Base-by-base conservation (phyloP, 1,140 invertebrate genomes). In the Acromyrmex charruanus region DNA sequence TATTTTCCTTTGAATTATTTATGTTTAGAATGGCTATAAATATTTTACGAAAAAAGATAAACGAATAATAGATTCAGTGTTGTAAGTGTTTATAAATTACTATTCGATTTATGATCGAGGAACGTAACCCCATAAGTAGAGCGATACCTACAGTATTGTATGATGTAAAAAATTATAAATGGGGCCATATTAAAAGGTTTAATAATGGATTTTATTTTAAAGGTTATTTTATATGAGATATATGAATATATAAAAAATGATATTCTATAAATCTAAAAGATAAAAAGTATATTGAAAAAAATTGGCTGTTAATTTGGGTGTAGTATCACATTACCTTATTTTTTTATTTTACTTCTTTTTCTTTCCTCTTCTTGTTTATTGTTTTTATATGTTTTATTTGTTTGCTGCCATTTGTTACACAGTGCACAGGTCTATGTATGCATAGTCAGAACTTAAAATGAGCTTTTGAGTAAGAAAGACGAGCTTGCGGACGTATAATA, bases 371-470 rank as follows among this genome's bases (percentile, higher is more conserved):
- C 10, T 77, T 39, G 12, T 44, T 25, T 12, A 10, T 35, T 44
- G 39, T 44, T 44, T 44, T 39, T 39, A 59, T 21, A 2, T 35
- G 5, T 66, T 55, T 68, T 65, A 31, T 77, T 77, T 68, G 44
- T 10, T 51, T 53, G n/a, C 10, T 39, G n/a, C 4, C 7, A 49
- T 10, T 66, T 1, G 10, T 79, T 79, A 31, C 18, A 31, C 6
- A 18, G 28, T 21, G 14, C 14, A 79, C 18, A 66, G n/a, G n/a
- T 53, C 12, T 58, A 7, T n/a, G n/a, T 39, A 58, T 58, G 79
- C 21, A 14, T 59, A 81, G 51, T 28, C 66, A n/a, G 66, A 81
- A 81, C 21, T 81, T 81, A 81, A 71, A 25, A 81, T n/a, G 79
- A 71, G 66, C n/a, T 81, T 81, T 10, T 59, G 25, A 58, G 28